phyloP scores from a whole-genome alignment of 2,888 invertebrate genomes.

The Didymodactylos carnosus region DNA sequence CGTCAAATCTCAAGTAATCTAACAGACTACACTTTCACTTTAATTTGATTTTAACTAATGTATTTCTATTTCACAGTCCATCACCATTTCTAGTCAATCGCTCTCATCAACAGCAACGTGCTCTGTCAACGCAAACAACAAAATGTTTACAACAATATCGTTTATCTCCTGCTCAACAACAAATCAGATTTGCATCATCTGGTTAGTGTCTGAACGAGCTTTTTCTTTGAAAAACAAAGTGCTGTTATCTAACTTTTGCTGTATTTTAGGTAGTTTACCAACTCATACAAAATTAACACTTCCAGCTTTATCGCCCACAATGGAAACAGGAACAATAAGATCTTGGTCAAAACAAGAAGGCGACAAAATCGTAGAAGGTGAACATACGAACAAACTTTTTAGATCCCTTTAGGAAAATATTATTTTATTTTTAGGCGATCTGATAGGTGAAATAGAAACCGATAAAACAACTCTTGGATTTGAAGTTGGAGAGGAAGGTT shows the following conservation, averaged over 20 bases:
- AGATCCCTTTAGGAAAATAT: background rate
- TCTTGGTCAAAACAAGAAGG: constrained; percentile 60
- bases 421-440: constrained; percentile 43
- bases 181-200: background rate
- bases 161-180: too few species aligned
- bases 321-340: constrained; percentile 88
- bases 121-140: too few species aligned
- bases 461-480: constrained; percentile 99
- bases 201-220: too few species aligned
- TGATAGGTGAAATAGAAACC: constrained; percentile 95
- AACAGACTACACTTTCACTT: too few species aligned
- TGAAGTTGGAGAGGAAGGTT: constrained; percentile 95
- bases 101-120: background rate
- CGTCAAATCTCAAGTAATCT: too few species aligned
- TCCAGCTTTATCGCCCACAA: constrained; percentile 86
- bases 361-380: constrained; percentile 12
- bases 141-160: too few species aligned
- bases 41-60: too few species aligned
- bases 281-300: constrained; percentile 31
- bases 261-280: background rate
- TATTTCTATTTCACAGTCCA: too few species aligned
- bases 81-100: too few species aligned
- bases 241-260: too few species aligned
- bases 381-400: background rate
- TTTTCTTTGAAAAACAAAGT: too few species aligned